These are phyloP conservation scores for Zonotrichia leucophrys DNA, from an alignment of 2,113 vertebrate species.

Conservation along the genomic window DNA sequence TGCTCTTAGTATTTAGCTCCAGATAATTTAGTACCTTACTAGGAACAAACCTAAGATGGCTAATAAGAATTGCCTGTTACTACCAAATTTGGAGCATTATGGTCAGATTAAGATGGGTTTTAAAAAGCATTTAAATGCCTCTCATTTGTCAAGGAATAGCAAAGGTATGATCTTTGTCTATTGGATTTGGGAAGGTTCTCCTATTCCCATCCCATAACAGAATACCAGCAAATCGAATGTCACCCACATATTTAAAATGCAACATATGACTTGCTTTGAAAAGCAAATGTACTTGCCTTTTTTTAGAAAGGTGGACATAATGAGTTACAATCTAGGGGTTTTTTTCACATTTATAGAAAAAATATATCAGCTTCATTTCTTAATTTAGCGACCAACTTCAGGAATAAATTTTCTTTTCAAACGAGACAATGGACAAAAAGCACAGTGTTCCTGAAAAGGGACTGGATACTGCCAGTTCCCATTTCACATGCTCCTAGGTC, in stretches of 20 bases:
- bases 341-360: neutral
- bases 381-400: neutral
- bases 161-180: neutral
- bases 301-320: neutral
- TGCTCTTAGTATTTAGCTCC: constrained; percentile 24
- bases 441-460: neutral
- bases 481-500: neutral
- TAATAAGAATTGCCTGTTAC: neutral
- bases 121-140: neutral
- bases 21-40: constrained; percentile 3
- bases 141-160: neutral
- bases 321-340: neutral
- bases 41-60: neutral
- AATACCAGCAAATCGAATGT: neutral
- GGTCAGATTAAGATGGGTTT: neutral
- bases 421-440: neutral
- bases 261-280: neutral
- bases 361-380: neutral
- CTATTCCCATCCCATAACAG: neutral
- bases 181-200: neutral
- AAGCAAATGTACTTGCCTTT: neutral
- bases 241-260: neutral
- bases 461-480: neutral
- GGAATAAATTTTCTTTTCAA: neutral
- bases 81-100: neutral